Percentiles rank a stretch among this genome's conserved stretches.
Evolutionary conservation across 2,888 invertebrate genomes (phyloP).

Genomic region (Orthosia cruda): DNA sequence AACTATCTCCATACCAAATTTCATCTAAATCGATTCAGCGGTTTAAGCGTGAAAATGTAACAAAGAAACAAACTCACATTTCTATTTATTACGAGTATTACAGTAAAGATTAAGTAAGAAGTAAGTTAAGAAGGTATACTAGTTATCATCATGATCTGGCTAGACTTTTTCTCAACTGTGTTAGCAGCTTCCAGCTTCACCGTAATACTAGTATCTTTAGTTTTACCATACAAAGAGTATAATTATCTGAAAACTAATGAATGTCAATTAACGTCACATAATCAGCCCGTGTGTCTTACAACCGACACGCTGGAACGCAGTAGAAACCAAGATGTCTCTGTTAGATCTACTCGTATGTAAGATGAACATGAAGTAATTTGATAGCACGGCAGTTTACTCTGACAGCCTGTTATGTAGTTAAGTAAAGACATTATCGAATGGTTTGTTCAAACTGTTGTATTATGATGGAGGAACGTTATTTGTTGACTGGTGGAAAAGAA

Average conservation of each 20-base stretch:
- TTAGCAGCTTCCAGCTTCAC: too few species aligned
- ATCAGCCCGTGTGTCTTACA: not conserved
- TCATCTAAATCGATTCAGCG: too few species aligned
- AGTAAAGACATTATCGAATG: conserved; percentile 42
- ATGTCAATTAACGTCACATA: not conserved
- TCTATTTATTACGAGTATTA: too few species aligned
- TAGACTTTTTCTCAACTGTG: too few species aligned
- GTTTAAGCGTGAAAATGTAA: too few species aligned
- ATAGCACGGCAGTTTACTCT: conserved; percentile 16
- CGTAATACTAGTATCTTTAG: too few species aligned
- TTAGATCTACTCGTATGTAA: not conserved
- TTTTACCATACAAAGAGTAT: too few species aligned
- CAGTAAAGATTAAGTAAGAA: too few species aligned
- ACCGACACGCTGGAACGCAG: conserved; percentile 41
- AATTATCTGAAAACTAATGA: not conserved
- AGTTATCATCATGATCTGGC: too few species aligned
- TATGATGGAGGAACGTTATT: not conserved
- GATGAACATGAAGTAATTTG: conserved; percentile 35
- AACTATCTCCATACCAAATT: too few species aligned
- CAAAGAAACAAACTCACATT: too few species aligned
- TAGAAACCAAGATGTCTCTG: conserved; percentile 49
- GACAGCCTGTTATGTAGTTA: conserved; percentile 7
- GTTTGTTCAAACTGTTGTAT: not conserved
- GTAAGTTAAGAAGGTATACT: too few species aligned
- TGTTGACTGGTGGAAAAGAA: not conserved